Percentiles rank a stretch among this genome's conserved stretches.
Conservation (phyloP, 2,797 vertebrate genomes). For the Galaxias olidus region DNA sequence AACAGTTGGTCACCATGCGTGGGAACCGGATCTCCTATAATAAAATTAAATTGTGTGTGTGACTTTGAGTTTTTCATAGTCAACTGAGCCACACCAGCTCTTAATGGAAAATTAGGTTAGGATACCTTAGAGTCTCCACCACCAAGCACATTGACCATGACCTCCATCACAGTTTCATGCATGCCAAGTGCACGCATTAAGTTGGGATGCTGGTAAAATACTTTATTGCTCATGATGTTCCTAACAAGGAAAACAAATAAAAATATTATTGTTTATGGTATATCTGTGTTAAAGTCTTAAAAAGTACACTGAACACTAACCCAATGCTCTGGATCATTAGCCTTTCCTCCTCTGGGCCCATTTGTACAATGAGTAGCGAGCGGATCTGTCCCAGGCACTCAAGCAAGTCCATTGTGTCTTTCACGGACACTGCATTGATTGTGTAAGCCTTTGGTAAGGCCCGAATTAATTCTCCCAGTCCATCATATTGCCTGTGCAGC, state of each 20-base stretch:
- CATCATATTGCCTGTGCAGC: conserved; percentile 91
- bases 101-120: background rate
- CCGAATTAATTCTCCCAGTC: conserved; percentile 87
- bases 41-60: background rate
- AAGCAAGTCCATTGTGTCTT: conserved; percentile 90
- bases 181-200: conserved; percentile 94
- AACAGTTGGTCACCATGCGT: conserved; percentile 95
- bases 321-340: conserved; percentile 98
- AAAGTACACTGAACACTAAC: conserved; percentile 57
- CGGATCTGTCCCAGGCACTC: conserved; percentile 95
- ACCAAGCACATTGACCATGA: conserved; percentile 95
- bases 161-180: conserved; percentile 97
- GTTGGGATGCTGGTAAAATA: conserved; percentile 96
- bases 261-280: too few species aligned
- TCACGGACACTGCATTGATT: conserved; percentile 84
- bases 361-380: conserved; percentile 94
- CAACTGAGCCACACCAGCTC: background rate
- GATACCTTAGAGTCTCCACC: conserved; percentile 91
- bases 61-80: background rate
- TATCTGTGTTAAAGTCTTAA: too few species aligned
- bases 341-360: conserved; percentile 96
- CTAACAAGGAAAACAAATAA: conserved; percentile 53
- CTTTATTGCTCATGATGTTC: conserved; percentile 96
- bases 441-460: conserved; percentile 92
- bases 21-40: conserved; percentile 92